Percentiles rank a stretch among this genome's conserved stretches.
Conservation (phyloP, 2,113 vertebrate species). For the Procavia capensis region DNA sequence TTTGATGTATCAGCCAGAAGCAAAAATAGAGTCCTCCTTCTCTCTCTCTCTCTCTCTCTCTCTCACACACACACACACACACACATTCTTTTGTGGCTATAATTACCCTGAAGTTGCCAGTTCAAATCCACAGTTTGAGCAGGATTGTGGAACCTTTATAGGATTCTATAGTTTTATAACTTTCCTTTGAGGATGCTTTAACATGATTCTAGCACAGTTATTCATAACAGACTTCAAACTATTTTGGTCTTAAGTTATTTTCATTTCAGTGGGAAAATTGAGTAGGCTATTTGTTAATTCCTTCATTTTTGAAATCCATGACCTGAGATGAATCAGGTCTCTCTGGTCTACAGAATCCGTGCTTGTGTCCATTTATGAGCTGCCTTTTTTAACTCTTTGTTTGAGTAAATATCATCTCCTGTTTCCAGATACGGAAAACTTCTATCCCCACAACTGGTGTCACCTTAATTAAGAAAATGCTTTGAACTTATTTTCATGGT, state of each 20-base stretch:
- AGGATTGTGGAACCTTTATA: not conserved
- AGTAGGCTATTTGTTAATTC: constrained; percentile 52
- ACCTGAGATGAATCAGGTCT: constrained; percentile 47
- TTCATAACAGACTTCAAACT: not conserved
- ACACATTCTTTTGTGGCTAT: no score
- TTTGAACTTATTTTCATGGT: constrained; percentile 34
- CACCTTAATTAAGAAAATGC: constrained; percentile 23
- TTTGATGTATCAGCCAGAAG: not conserved
- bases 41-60: no score
- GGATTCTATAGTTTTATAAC: not conserved
- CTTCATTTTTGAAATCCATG: constrained; percentile 14
- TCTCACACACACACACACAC: not conserved
- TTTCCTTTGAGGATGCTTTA: constrained; percentile 6
- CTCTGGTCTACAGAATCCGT: not conserved
- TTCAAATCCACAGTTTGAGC: not conserved
- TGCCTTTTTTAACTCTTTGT: constrained; percentile 5
- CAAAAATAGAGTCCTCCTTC: not conserved
- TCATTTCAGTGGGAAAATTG: constrained; percentile 48
- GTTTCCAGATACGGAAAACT: not conserved
- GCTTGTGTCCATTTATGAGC: not conserved
- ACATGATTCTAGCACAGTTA: not conserved
- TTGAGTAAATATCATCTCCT: not conserved
- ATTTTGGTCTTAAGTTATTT: constrained; percentile 43
- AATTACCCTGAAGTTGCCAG: not conserved
- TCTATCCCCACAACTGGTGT: not conserved